Evolutionary conservation across 2,797 vertebrate genomes (phyloP).

Genomic region (Karalla daura): DNA sequence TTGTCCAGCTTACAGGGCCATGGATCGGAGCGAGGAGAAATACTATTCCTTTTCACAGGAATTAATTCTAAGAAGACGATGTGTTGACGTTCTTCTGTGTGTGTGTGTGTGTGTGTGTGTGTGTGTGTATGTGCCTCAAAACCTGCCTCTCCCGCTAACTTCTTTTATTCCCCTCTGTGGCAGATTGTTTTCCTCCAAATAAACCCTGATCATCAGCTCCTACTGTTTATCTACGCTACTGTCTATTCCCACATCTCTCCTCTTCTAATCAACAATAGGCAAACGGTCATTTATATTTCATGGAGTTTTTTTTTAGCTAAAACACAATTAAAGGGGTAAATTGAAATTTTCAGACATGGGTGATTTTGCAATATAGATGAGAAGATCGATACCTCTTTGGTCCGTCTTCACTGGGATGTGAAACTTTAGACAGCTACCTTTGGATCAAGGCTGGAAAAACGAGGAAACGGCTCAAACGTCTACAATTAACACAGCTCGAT

Average conservation of each 20-base stretch:
- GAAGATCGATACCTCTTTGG: neutral
- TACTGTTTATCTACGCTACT: constrained; percentile 20
- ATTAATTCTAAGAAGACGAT: constrained; percentile 49
- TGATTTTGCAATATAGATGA: neutral
- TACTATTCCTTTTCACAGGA: constrained; percentile 60
- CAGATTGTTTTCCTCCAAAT: constrained; percentile 47
- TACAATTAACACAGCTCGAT: neutral
- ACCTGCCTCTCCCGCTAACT: constrained; percentile 31
- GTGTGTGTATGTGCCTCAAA: constrained; percentile 22
- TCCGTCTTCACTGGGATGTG: neutral
- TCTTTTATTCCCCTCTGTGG: constrained; percentile 47
- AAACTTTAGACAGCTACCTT: neutral
- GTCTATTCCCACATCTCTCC: constrained; percentile 23
- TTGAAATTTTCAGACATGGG: neutral
- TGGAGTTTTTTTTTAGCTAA: neutral
- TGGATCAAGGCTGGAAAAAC: neutral
- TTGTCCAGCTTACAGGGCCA: constrained; percentile 63
- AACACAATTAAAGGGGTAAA: neutral
- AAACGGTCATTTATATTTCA: neutral
- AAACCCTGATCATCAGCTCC: constrained; percentile 12
- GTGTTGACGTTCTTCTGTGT: constrained; percentile 35
- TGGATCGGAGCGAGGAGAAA: constrained; percentile 44
- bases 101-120: constrained; percentile 38
- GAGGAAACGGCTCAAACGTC: neutral
- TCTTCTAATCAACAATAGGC: neutral